Base-by-base conservation (phyloP, 2,113 vertebrate species). In the Leptobrachium leishanense region DNA sequence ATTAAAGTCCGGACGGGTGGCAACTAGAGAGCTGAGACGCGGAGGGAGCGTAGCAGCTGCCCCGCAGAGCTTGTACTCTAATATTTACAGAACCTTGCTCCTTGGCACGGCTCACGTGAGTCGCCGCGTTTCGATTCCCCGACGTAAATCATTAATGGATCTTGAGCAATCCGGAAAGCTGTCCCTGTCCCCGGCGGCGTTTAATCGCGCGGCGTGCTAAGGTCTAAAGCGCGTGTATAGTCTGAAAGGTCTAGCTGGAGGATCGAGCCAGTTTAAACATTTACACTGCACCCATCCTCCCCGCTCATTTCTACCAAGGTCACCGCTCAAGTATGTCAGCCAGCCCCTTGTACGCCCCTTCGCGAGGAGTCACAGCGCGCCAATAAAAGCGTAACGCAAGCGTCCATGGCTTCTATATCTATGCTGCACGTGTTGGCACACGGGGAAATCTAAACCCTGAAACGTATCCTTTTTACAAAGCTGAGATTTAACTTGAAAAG, bases 221-320 rank as follows among this genome's bases (percentile, higher is more conserved):
- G 46, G 46, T 31, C 46, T 50, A 50, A 50, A 50, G 20, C 46
- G 8, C 44, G 20, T 31, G 20, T 31, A 20, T 40, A 39, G 20
- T 20, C 44, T 65, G 43, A 40, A 12, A 43, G 43, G 63, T 46
- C 43, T 41, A 75, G 59, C 62, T 75, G 74, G 62, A 39, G 7
- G 63, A 42, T 7, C 42, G 20, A 6, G 41, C 64, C 74, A 57
- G 65, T 55, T 76, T 69, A 76, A 68, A 68, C 66, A 76, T 76
- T 69, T 76, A 76, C 75, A 67, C 63, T 8, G 15, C 74, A 3
- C 63, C 74, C 70, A 31, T 8, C 1, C 62, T 50, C 59, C 62
- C 62, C 42, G 31, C 73, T 12, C 20, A 31, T 31, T 6, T 7
- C 12, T 46, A 4, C 50, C 65, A 76, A 76, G 75, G 75, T 76